A percentile compares a stretch with the other conserved stretches of the same genome.
Conservation (phyloP, 2,113 vertebrate genomes). For the Rhipidura dahli region DNA sequence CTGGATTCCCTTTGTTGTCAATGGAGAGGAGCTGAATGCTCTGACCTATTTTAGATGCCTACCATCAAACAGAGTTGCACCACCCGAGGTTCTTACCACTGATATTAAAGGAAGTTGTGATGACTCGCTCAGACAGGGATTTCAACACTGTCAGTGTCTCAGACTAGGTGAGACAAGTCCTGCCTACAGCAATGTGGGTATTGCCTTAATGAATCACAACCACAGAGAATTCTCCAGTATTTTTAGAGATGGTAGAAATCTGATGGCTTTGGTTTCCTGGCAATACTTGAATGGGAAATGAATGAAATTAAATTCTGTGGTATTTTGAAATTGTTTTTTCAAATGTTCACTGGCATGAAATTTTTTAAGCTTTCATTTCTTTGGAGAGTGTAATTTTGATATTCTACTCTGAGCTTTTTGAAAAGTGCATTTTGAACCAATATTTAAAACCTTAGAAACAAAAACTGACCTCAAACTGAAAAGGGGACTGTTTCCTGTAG, state of each 20-base stretch:
- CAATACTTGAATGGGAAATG: constrained; percentile 21
- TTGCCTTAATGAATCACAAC: constrained; percentile 56
- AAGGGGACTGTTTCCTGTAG: not conserved
- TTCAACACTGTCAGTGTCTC: constrained; percentile 36
- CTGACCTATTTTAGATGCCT: constrained; percentile 22
- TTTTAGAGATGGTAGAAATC: constrained; percentile 36
- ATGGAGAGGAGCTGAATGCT: not conserved
- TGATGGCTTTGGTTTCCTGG: constrained; percentile 8
- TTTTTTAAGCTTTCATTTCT: not conserved
- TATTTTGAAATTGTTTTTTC: not conserved
- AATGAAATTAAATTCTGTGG: constrained; percentile 20
- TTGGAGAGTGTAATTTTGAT: not conserved
- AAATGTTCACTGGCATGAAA: not conserved
- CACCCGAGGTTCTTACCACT: not conserved
- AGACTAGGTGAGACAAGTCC: constrained; percentile 51
- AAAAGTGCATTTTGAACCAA: not conserved
- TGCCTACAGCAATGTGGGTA: constrained; percentile 39
- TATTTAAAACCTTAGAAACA: not conserved
- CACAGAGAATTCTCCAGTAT: constrained; percentile 21
- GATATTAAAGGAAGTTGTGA: constrained; percentile 17
- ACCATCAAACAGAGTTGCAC: not conserved
- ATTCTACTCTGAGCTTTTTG: not conserved
- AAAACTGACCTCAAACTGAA: not conserved
- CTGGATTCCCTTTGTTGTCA: not conserved
- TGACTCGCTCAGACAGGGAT: constrained; percentile 32